A percentile compares a stretch with the other conserved stretches of the same genome.
Evolutionary conservation across 2,888 invertebrate genomes (phyloP).

Genomic region (Leucozona laternaria): DNA sequence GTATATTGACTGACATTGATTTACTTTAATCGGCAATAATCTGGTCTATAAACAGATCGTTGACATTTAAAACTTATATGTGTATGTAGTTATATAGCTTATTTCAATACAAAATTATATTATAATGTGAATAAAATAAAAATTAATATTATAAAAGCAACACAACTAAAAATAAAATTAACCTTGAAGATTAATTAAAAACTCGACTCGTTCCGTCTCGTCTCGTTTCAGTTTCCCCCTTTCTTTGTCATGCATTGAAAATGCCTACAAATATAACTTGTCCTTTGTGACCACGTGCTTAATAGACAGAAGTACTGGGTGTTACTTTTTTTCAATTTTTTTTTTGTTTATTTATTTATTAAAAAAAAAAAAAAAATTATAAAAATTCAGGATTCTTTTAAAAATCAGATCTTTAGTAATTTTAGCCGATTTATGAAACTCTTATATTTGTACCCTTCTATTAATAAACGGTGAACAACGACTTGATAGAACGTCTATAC

Average conservation of each 20-base stretch:
- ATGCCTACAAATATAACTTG: constrained; percentile 30
- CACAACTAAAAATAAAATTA: constrained; percentile 28
- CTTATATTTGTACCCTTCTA: no score
- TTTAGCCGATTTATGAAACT: no score
- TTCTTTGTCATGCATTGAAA: constrained; percentile 15
- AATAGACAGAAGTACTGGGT: neutral
- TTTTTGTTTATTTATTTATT: no score
- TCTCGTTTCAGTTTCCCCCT: constrained; percentile 18
- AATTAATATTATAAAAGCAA: neutral
- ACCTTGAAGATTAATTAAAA: constrained; percentile 56
- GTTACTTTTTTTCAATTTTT: no score
- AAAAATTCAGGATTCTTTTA: no score
- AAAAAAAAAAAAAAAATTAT: no score
- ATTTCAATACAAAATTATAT: neutral
- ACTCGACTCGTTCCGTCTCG: neutral
- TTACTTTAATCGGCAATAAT: neutral
- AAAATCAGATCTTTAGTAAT: no score
- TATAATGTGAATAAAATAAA: neutral
- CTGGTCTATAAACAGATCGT: neutral
- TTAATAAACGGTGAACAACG: no score
- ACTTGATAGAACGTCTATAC: no score
- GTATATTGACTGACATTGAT: neutral
- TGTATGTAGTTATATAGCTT: no score
- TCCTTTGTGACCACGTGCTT: constrained; percentile 49
- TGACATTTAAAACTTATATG: neutral